Conservation (phyloP, 2,797 vertebrate genomes). For the Cossypha polioptera region DNA sequence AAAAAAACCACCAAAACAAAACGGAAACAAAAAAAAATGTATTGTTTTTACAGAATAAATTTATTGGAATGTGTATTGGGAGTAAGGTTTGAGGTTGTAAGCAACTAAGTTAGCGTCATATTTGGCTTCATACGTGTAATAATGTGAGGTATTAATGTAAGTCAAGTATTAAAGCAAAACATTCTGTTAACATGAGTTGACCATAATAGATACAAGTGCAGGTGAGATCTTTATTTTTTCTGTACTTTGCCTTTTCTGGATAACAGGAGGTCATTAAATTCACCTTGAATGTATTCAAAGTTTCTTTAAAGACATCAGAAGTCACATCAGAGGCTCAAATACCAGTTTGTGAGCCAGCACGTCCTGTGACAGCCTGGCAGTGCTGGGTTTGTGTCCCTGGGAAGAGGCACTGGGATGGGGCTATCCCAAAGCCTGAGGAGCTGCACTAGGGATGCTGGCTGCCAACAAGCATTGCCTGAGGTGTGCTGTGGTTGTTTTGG, state of each 20-base stretch:
- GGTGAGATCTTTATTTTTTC: conserved; percentile 70
- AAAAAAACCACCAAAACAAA: not conserved
- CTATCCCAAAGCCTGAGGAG: not conserved
- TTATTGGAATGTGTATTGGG: conserved; percentile 89
- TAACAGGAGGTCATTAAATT: conserved; percentile 66
- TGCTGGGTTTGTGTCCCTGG: not conserved
- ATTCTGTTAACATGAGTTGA: conserved; percentile 78
- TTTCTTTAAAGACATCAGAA: conserved; percentile 36
- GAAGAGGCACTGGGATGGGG: not conserved
- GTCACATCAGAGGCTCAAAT: not conserved
- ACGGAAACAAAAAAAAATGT: conserved; percentile 80
- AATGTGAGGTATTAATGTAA: conserved; percentile 83
- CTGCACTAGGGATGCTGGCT: not conserved
- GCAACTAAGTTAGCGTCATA: conserved; percentile 79
- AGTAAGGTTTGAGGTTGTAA: conserved; percentile 82
- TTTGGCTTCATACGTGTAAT: conserved; percentile 81
- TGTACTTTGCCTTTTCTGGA: conserved; percentile 64
- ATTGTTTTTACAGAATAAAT: conserved; percentile 99
- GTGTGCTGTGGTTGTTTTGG: not conserved
- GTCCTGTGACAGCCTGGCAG: not conserved
- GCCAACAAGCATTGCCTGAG: not conserved
- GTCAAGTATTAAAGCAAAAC: conserved; percentile 82
- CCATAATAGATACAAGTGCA: conserved; percentile 75
- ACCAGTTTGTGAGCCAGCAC: not conserved
- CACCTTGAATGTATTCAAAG: conserved; percentile 65